A percentile compares a stretch with the other conserved stretches of the same genome.
These are phyloP conservation scores for Drosophila tanythrix DNA, from an alignment of 2,888 invertebrate species.

Conservation along the genomic window DNA sequence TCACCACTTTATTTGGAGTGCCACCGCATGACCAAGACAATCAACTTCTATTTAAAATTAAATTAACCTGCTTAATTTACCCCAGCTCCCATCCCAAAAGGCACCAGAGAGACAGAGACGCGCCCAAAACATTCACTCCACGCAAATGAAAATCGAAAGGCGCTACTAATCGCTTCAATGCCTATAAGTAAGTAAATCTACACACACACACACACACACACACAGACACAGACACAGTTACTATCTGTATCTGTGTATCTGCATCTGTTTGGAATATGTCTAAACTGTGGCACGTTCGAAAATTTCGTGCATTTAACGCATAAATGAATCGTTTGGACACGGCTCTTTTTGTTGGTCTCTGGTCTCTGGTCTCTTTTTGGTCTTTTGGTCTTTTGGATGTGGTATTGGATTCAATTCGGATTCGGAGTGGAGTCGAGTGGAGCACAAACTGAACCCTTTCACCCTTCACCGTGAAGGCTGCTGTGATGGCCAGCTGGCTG, in stretches of 20 bases:
- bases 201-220: neutral
- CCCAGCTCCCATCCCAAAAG: constrained; percentile 20
- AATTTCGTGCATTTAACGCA: constrained; percentile 77
- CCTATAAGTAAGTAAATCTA: constrained; percentile 54
- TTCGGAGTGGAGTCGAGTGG: constrained; percentile 1
- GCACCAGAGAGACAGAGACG: constrained; percentile 37
- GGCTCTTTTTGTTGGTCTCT: constrained; percentile 41
- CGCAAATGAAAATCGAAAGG: constrained; percentile 71
- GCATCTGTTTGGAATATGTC: constrained; percentile 46
- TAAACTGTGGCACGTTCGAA: constrained; percentile 59
- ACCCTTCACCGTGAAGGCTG: constrained; percentile 77
- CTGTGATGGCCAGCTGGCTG: constrained; percentile 62
- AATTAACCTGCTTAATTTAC: constrained; percentile 79
- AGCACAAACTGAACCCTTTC: constrained; percentile 62
- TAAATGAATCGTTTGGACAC: constrained; percentile 67
- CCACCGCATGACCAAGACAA: constrained; percentile 51
- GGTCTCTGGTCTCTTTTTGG: constrained; percentile 2
- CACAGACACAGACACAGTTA: neutral
- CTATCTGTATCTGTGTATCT: constrained; percentile 32
- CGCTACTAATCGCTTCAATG: constrained; percentile 77
- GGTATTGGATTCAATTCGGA: constrained; percentile 33
- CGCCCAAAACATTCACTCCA: constrained; percentile 72
- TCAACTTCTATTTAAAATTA: constrained; percentile 79
- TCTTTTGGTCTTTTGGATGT: constrained; percentile 22
- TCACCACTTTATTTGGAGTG: constrained; percentile 9